Conservation (phyloP, 2,797 vertebrate genomes). For the Avahi laniger region DNA sequence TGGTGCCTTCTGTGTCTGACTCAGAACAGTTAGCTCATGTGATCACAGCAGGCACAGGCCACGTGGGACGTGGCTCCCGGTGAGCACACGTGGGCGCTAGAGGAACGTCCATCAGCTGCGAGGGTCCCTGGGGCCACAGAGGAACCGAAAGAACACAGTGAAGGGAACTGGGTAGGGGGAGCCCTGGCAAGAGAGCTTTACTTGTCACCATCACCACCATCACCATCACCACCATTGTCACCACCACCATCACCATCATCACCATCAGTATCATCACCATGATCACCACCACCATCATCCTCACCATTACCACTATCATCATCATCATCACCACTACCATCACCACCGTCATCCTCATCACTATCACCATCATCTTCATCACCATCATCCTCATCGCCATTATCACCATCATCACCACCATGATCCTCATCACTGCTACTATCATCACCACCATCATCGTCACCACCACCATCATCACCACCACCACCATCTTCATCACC, state of each 20-base stretch:
- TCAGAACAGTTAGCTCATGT: background rate
- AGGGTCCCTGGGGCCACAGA: background rate
- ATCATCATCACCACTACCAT: background rate
- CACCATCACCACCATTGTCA: too few relatives aligned
- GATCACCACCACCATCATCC: background rate
- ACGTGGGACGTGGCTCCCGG: background rate
- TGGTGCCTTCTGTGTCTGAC: background rate
- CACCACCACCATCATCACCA: fast-evolving
- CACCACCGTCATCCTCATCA: background rate
- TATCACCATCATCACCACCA: fast-evolving
- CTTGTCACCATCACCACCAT: too few relatives aligned
- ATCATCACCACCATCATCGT: fast-evolving
- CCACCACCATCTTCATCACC: fast-evolving
- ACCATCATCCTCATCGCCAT: fast-evolving
- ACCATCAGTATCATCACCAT: fast-evolving
- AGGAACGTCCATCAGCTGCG: background rate
- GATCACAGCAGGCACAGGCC: background rate
- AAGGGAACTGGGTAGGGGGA: background rate
- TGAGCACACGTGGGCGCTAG: background rate
- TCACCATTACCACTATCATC: fast-evolving
- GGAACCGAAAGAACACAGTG: too few relatives aligned
- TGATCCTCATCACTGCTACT: fast-evolving
- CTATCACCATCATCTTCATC: background rate
- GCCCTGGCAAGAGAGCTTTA: background rate
- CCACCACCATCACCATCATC: background rate